phyloP scores from a whole-genome alignment of 2,113 vertebrate genomes.

The Nanger granti region DNA sequence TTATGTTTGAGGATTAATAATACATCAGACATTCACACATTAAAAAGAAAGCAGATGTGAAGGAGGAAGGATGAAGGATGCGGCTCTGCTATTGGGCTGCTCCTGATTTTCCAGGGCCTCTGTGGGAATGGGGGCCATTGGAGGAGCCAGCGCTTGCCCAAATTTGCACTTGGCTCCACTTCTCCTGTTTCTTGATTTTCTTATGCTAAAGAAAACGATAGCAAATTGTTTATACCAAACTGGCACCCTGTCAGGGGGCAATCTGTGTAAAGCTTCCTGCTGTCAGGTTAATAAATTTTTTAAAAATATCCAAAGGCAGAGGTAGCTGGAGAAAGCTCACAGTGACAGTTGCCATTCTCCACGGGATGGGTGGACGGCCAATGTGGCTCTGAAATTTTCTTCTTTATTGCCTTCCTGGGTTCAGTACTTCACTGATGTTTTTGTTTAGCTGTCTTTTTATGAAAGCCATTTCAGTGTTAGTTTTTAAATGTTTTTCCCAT shows the following conservation, averaged over 20 bases:
- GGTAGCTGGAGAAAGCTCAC: slow-evolving; percentile 79
- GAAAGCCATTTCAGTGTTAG: slow-evolving; percentile 40
- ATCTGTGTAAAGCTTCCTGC: slow-evolving; percentile 84
- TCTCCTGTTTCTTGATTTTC: slow-evolving; percentile 75
- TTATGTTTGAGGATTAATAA: slow-evolving; percentile 87
- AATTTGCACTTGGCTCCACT: slow-evolving; percentile 66
- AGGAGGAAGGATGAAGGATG: slow-evolving; percentile 33
- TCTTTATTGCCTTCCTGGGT: slow-evolving; percentile 43
- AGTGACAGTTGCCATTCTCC: slow-evolving; percentile 82
- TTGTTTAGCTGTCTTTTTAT: slow-evolving; percentile 31
- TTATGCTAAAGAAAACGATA: slow-evolving; percentile 75
- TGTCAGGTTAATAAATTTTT: slow-evolving; percentile 89
- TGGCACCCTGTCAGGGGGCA: slow-evolving; percentile 77
- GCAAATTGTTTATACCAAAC: slow-evolving; percentile 73
- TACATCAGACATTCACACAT: slow-evolving; percentile 84
- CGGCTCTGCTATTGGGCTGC: neutral
- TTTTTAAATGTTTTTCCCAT: slow-evolving; percentile 22
- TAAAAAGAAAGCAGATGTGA: slow-evolving; percentile 71
- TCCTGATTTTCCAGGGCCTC: slow-evolving; percentile 50
- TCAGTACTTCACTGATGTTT: slow-evolving; percentile 45
- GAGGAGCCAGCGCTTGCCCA: slow-evolving; percentile 56
- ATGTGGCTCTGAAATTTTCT: slow-evolving; percentile 59
- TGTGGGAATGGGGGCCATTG: neutral
- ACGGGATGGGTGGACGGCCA: slow-evolving; percentile 77
- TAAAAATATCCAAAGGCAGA: slow-evolving; percentile 86